Evolutionary conservation across 2,888 invertebrate genomes (phyloP), one percentile per base, ranked within the genome.

Genomic region (Drosophila ustulata): DNA sequence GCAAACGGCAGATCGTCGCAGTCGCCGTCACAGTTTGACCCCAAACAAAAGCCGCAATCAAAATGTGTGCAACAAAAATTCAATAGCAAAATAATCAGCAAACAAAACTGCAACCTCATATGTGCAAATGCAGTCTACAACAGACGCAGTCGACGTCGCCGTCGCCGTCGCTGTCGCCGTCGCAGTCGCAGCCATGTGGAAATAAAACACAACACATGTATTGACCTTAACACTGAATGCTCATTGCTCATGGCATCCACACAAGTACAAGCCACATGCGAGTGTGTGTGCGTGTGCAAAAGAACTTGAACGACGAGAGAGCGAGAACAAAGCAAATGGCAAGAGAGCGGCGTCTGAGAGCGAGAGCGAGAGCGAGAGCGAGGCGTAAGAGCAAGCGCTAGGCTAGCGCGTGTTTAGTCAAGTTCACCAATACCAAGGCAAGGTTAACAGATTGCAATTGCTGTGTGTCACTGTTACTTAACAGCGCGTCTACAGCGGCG

Each of bases 201-300:
- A 64, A 61, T 51, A 56, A 80, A 56, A 63, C 45, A 69, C 71
- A 75, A 71, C 67, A 87, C 76, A 78, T 74, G 64, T 76, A 82
- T 80, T 90, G 90, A 90, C 90, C 90, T 90, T 90, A 90, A 90
- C 90, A 90, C 89, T 90, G 90, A 90, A 89, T 78, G 70, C 70
- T 77, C 70, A 66, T 66, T 71, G 68, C 70, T 71, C 62, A 18
- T 18, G 57, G 67, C 61, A 61, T 67, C 66, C 50, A 66, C 78
- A 66, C 52, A 66, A 66, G 55, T 64, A 75, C 66, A 47, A 2
- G 6, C 39, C 4, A 7, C 23, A 23, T 5, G 13, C 7, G 37
- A 37, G 23, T 53, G 37, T 5, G 23, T 53, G 37, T 39, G 45
- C 34, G 32, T 55, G 30, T 50, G 61, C 26, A 37, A 28, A 63